Evolutionary conservation across 2,888 invertebrate species (phyloP).

Genomic region (Andrena bicolor): DNA sequence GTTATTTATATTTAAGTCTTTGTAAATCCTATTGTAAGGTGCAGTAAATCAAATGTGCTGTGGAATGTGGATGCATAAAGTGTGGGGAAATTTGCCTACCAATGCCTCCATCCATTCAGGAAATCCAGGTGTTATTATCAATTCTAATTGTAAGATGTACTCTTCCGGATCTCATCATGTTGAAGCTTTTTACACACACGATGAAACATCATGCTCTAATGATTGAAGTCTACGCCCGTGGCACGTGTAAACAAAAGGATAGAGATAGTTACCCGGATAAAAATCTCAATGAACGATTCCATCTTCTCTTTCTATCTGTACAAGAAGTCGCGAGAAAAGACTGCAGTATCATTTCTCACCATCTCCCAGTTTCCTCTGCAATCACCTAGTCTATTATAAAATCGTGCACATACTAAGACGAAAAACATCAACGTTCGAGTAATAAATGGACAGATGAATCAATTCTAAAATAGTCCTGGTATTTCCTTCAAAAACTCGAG

Average conservation of each 20-base stretch:
- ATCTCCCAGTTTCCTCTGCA: slow-evolving; percentile 44
- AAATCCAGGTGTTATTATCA: not conserved
- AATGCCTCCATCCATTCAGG: not conserved
- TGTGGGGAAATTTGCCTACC: not conserved
- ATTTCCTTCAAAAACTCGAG: no score
- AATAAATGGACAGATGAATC: not conserved
- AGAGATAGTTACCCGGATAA: slow-evolving; percentile 51
- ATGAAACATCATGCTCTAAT: slow-evolving; percentile 15
- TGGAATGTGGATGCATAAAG: not conserved
- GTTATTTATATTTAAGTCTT: not conserved
- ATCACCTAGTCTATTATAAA: slow-evolving; percentile 17
- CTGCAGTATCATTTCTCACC: slow-evolving; percentile 38
- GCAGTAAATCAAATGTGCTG: not conserved
- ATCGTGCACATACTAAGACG: slow-evolving; percentile 9
- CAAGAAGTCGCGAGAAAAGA: slow-evolving; percentile 32
- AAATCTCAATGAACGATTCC: slow-evolving; percentile 52
- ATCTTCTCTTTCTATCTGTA: slow-evolving; percentile 31
- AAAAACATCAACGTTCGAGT: slow-evolving; percentile 25
- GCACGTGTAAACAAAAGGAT: slow-evolving; percentile 38
- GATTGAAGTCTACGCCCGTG: slow-evolving; percentile 11
- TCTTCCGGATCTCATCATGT: slow-evolving; percentile 5
- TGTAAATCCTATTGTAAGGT: not conserved
- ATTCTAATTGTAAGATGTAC: slow-evolving; percentile 11
- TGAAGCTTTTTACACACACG: not conserved
- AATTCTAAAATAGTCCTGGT: no score